Evolutionary conservation across 2,113 vertebrate species (phyloP).

Genomic region (Epinephelus lanceolatus): DNA sequence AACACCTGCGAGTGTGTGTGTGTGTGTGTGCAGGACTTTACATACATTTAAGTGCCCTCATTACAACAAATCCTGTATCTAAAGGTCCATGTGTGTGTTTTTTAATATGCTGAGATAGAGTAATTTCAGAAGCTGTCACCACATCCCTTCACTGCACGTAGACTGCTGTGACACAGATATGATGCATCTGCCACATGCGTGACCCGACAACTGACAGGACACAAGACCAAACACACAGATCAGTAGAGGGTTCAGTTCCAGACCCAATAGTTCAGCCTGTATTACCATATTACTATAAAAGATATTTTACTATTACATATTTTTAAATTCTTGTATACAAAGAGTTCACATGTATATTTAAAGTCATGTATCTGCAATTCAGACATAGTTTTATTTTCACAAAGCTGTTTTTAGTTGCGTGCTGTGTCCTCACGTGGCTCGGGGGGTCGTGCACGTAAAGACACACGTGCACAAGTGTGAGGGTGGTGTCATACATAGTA

Average conservation of each 20-base stretch:
- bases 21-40: too few species aligned
- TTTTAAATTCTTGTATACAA: background rate
- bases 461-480: too few species aligned
- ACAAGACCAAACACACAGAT: background rate
- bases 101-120: background rate
- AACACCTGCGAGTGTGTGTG: background rate
- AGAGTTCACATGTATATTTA: too few species aligned
- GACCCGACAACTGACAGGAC: background rate
- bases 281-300: background rate
- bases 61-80: background rate
- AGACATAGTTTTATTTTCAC: background rate
- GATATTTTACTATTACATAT: background rate
- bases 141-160: conserved; percentile 10
- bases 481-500: background rate
- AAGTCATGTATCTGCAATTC: background rate
- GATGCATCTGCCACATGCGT: conserved; percentile 23
- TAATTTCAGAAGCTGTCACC: conserved; percentile 17
- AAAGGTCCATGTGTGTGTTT: background rate
- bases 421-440: background rate
- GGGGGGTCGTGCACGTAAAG: background rate
- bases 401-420: conserved; percentile 2
- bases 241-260: too few species aligned
- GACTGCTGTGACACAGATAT: conserved; percentile 18
- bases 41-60: background rate
- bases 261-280: too few species aligned